Evolutionary conservation across 2,888 invertebrate species (phyloP).

Genomic region (Trachelus stipa): DNA sequence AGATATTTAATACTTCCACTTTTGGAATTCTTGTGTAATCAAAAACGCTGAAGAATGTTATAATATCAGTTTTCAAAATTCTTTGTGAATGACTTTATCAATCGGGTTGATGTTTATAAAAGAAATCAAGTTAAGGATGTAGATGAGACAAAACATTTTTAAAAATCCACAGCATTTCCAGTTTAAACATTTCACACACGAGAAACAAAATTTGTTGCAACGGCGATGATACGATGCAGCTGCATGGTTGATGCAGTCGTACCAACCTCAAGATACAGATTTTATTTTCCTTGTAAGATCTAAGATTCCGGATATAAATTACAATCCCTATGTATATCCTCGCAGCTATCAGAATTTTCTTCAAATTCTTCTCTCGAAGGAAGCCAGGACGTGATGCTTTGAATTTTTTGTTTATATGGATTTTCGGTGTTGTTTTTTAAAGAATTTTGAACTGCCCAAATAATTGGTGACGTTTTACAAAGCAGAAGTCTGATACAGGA

Average conservation of each 20-base stretch:
- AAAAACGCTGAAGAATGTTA: no score
- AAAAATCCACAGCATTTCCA: no score
- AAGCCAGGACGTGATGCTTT: conserved; percentile 58
- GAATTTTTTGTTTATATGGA: conserved; percentile 44
- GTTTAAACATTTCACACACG: no score
- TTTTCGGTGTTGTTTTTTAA: conserved; percentile 63
- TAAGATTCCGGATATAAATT: conserved; percentile 45
- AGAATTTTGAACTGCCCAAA: conserved; percentile 81
- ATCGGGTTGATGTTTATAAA: no score
- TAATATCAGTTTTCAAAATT: no score
- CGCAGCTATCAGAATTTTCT: conserved; percentile 62
- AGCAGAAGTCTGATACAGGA: conserved; percentile 79
- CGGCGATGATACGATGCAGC: no score
- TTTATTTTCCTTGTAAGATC: background rate
- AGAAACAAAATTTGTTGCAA: no score
- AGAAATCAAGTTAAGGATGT: no score
- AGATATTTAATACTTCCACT: background rate
- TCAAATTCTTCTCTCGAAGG: conserved; percentile 61
- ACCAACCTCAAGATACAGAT: background rate
- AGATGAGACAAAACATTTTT: no score
- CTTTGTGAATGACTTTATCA: no score
- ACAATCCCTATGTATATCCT: conserved; percentile 60
- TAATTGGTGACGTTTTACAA: conserved; percentile 82
- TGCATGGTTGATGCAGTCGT: no score
- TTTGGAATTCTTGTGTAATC: background rate